phyloP scores from a whole-genome alignment of 1,140 invertebrate species.

The Camponotus vicinus region DNA sequence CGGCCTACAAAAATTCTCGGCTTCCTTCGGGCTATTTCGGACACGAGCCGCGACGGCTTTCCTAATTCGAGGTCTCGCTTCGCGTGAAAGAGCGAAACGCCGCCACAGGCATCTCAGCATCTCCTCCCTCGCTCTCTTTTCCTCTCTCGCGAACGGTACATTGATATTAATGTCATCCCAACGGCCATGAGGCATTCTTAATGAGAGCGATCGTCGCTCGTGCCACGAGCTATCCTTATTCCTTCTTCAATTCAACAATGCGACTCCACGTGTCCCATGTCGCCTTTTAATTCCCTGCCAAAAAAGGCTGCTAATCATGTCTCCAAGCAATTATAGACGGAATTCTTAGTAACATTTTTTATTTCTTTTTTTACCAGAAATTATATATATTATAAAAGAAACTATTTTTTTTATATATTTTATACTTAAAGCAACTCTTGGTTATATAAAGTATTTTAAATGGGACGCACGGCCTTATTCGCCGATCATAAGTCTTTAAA shows the following conservation, averaged over 20 bases:
- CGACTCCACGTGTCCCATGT: slow-evolving; percentile 15
- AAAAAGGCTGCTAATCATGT: slow-evolving; percentile 17
- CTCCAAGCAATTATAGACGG: neutral
- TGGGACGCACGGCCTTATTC: no score
- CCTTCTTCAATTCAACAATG: slow-evolving; percentile 72
- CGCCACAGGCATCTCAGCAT: slow-evolving; percentile 19
- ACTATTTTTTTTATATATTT: neutral
- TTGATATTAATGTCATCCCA: slow-evolving; percentile 74
- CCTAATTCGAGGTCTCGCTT: slow-evolving; percentile 20
- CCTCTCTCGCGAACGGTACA: slow-evolving; percentile 41
- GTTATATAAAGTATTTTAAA: neutral
- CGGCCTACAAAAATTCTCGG: slow-evolving; percentile 13
- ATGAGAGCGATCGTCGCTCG: slow-evolving; percentile 67
- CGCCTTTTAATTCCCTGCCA: slow-evolving; percentile 22
- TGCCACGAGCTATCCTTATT: slow-evolving; percentile 69
- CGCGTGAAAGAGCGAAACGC: slow-evolving; percentile 14
- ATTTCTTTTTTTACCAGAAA: neutral
- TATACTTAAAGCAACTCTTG: neutral
- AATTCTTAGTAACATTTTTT: neutral
- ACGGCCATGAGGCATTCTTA: slow-evolving; percentile 63
- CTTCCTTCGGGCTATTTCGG: slow-evolving; percentile 44
- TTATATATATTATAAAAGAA: neutral
- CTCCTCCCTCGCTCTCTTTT: slow-evolving; percentile 2
- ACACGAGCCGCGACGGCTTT: slow-evolving; percentile 20
- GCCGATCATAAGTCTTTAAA: no score